Evolutionary conservation across 2,797 vertebrate species (phyloP).

Genomic region (Petrocephalus sullivani): DNA sequence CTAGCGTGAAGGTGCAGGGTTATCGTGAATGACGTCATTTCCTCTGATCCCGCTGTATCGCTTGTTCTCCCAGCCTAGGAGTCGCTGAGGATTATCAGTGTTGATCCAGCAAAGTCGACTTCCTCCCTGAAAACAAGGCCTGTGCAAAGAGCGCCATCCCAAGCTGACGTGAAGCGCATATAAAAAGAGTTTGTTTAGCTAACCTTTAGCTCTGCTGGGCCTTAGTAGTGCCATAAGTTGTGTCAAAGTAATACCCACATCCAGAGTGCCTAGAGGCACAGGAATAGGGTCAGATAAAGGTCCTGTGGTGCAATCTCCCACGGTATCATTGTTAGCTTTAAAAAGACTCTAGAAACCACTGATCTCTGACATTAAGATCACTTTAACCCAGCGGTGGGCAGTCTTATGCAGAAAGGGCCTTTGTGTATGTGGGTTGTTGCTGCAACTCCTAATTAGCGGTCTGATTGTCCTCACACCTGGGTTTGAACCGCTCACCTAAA

Average conservation of each 20-base stretch:
- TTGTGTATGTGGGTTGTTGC: too few species aligned
- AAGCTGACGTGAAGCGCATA: neutral
- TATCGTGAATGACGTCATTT: neutral
- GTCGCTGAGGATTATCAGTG: slow-evolving; percentile 10
- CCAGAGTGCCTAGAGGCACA: neutral
- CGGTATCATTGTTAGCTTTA: slow-evolving; percentile 10
- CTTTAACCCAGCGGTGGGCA: too few species aligned
- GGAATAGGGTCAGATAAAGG: slow-evolving; percentile 15
- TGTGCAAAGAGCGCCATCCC: neutral
- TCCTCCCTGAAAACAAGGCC: neutral
- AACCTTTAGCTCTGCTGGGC: neutral
- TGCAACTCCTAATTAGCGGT: too few species aligned
- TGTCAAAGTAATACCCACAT: neutral
- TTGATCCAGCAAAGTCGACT: slow-evolving; percentile 21
- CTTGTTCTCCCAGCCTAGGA: neutral
- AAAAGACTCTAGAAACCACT: neutral
- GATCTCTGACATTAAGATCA: neutral
- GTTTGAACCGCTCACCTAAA: too few species aligned
- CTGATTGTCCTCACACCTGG: too few species aligned
- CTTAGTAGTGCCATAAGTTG: neutral
- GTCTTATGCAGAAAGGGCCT: too few species aligned
- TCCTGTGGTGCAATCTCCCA: neutral
- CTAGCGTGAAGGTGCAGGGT: neutral
- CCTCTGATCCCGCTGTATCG: neutral
- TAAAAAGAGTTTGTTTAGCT: neutral